Evolutionary conservation across 2,888 invertebrate species (phyloP).

Genomic region (Galerucella calmariensis): DNA sequence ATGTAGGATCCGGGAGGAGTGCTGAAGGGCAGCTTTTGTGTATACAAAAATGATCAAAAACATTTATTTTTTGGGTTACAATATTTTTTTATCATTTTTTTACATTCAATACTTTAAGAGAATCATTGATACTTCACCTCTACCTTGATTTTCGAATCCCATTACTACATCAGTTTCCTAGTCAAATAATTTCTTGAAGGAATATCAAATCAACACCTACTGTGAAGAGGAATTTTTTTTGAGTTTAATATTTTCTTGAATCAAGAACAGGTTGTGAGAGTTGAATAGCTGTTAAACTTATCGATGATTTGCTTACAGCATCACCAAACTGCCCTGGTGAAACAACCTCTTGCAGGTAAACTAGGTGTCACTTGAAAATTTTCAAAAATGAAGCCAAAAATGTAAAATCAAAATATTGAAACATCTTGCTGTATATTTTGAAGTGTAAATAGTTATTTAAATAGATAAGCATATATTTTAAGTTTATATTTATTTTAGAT

Average conservation of each 20-base stretch:
- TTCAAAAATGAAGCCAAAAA: conserved; percentile 1
- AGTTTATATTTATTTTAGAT: conserved; percentile 1
- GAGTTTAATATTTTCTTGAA: background rate
- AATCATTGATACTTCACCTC: background rate
- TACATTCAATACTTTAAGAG: background rate
- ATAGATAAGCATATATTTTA: background rate
- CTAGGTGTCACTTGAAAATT: background rate
- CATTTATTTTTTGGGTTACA: background rate
- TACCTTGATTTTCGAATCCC: background rate
- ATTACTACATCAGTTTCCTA: too few relatives aligned
- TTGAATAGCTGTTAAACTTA: background rate
- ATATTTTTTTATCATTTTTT: background rate
- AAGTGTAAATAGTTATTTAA: background rate
- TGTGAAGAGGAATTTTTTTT: background rate
- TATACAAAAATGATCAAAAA: background rate
- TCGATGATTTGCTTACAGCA: background rate
- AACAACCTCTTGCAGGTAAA: background rate
- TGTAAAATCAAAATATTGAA: background rate
- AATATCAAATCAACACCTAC: too few relatives aligned
- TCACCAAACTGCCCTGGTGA: background rate
- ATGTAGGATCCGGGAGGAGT: conserved; percentile 36
- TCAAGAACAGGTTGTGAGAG: background rate
- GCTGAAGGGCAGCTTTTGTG: background rate
- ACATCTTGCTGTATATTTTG: background rate
- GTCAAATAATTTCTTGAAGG: too few relatives aligned